Conservation (phyloP, 1,140 invertebrate genomes). For the Campoletis sonorensis region DNA sequence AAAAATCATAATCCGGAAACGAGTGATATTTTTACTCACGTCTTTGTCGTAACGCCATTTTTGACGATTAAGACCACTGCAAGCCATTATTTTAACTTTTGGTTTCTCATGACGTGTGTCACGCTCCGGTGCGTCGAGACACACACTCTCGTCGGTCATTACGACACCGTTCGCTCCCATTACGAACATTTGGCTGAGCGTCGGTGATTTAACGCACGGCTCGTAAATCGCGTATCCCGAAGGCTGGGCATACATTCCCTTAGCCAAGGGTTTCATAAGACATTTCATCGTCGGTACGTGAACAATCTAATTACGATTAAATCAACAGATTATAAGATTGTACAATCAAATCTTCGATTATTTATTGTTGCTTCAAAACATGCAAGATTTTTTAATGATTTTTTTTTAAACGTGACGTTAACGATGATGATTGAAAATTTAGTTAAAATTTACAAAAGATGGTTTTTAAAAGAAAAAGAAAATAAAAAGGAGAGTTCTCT, state of each 20-base stretch:
- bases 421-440: too few species aligned
- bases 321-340: background rate
- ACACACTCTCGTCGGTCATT: slow-evolving; percentile 86
- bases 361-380: background rate
- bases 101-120: slow-evolving; percentile 72
- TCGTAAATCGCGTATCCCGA: slow-evolving; percentile 81
- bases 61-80: slow-evolving; percentile 79
- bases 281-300: slow-evolving; percentile 78
- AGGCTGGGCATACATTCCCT: slow-evolving; percentile 79
- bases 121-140: slow-evolving; percentile 82
- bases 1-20: background rate
- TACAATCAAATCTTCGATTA: background rate
- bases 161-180: slow-evolving; percentile 81
- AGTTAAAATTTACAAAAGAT: slow-evolving; percentile 7
- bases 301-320: slow-evolving; percentile 71
- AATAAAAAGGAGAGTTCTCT: background rate
- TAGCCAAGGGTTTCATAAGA: slow-evolving; percentile 79
- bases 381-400: background rate
- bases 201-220: slow-evolving; percentile 73
- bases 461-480: background rate
- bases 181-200: slow-evolving; percentile 85
- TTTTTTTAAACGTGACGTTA: background rate
- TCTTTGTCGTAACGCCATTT: slow-evolving; percentile 80
- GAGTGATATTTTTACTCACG: slow-evolving; percentile 63
- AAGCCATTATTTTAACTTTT: slow-evolving; percentile 82